Evolutionary conservation across 1,140 invertebrate genomes (phyloP).

Genomic region (Vollenhovia emeryi): DNA sequence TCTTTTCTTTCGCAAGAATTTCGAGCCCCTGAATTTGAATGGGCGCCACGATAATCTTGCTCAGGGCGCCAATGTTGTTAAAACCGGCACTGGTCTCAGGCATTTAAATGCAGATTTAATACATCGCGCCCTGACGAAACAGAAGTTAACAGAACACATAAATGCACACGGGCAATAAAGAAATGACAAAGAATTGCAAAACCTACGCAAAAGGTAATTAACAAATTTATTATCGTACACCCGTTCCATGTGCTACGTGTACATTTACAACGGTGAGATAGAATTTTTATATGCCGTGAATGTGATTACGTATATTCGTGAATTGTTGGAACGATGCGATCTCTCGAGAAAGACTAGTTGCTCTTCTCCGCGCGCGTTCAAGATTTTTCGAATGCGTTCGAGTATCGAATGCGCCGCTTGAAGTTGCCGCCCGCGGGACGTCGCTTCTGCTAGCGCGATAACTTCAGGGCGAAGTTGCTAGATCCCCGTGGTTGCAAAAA

Average conservation of each 20-base stretch:
- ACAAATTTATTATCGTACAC: too few species aligned
- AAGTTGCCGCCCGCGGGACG: background rate
- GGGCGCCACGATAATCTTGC: too few species aligned
- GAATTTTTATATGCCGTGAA: background rate
- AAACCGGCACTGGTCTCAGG: too few species aligned
- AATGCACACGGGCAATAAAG: background rate
- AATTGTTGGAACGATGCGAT: background rate
- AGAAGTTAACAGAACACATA: background rate
- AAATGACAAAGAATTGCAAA: background rate
- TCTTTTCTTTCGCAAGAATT: too few species aligned
- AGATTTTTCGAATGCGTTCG: background rate
- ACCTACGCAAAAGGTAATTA: background rate
- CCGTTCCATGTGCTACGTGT: too few species aligned
- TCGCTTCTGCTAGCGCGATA: background rate
- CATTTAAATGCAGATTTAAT: slow-evolving; percentile 14
- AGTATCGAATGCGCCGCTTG: background rate
- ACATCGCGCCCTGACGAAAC: background rate
- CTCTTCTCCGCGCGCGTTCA: background rate
- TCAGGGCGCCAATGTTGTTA: too few species aligned
- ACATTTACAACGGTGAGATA: too few species aligned
- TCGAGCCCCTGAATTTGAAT: too few species aligned
- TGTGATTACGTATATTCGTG: background rate
- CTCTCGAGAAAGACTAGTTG: background rate
- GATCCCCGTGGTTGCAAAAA: background rate
- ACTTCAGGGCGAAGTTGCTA: background rate